Conservation (phyloP, 2,113 vertebrate species). For the Nematolebias whitei region DNA sequence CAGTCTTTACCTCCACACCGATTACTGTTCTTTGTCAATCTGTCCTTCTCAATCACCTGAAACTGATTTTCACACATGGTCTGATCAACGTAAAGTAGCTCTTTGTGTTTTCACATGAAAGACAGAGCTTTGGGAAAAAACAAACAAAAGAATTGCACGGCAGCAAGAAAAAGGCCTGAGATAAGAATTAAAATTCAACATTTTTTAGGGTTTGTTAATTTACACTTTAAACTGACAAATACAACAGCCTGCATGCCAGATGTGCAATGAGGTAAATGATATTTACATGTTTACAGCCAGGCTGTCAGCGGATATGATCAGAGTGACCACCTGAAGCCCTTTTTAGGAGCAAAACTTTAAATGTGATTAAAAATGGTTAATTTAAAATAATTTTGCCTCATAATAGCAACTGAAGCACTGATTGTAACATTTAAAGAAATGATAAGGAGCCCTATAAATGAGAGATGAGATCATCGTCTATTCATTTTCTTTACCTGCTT, state of each 20-base stretch:
- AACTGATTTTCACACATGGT: conserved; percentile 38
- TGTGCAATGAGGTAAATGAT: conserved; percentile 23
- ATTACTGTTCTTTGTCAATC: not conserved
- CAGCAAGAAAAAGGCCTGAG: conserved; percentile 15
- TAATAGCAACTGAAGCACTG: conserved; percentile 7
- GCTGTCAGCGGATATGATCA: conserved; percentile 12
- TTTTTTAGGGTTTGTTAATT: conserved; percentile 27
- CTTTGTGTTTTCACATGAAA: conserved; percentile 16
- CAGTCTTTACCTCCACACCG: not conserved
- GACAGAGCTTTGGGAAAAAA: conserved; percentile 21
- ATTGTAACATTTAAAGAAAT: conserved; percentile 59
- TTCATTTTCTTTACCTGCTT: not conserved
- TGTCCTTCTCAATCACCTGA: conserved; percentile 13
- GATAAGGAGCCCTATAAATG: conserved; percentile 7
- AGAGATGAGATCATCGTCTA: conserved; percentile 11
- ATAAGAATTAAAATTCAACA: not conserved
- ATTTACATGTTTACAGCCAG: conserved; percentile 14
- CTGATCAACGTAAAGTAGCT: conserved; percentile 29
- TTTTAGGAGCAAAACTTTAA: conserved; percentile 30
- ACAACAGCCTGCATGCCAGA: conserved; percentile 20
- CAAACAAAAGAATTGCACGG: conserved; percentile 17
- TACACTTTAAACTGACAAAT: conserved; percentile 42
- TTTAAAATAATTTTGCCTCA: not conserved
- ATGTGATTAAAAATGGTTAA: conserved; percentile 33
- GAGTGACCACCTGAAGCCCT: not conserved